Conservation (phyloP, 2,113 vertebrate species). For the Dunckerocampus dactyliophorus region DNA sequence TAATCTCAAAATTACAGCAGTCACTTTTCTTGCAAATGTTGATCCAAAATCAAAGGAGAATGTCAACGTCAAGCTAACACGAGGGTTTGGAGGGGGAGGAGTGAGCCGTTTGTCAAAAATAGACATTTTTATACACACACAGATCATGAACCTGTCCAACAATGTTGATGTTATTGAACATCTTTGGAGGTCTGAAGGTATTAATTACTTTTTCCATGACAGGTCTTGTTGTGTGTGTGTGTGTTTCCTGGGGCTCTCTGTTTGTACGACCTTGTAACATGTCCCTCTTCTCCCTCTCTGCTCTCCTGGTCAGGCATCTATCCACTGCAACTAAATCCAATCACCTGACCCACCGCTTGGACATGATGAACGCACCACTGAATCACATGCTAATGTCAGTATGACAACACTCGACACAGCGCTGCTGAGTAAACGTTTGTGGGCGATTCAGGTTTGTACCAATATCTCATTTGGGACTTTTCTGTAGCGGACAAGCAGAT, state of each 20-base stretch:
- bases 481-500: no score
- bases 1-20: no score
- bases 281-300: slow-evolving; percentile 17
- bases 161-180: slow-evolving; percentile 28
- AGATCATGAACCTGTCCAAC: slow-evolving; percentile 32
- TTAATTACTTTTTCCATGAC: slow-evolving; percentile 55
- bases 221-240: slow-evolving; percentile 13
- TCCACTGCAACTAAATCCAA: slow-evolving; percentile 46
- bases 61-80: no score
- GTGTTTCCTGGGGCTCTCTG: slow-evolving; percentile 29
- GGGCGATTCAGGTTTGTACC: no score
- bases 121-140: slow-evolving; percentile 11
- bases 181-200: slow-evolving; percentile 40
- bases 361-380: no score
- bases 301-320: slow-evolving; percentile 6
- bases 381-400: no score
- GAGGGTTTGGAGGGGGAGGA: no score
- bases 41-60: no score
- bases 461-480: no score
- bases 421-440: background rate
- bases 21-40: no score
- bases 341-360: background rate
- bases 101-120: no score
- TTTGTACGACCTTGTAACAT: slow-evolving; percentile 45
- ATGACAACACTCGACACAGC: background rate